Evolutionary conservation across 2,888 invertebrate genomes (phyloP), one percentile per base, ranked within the genome.

Genomic region (Portevinia maculata): DNA sequence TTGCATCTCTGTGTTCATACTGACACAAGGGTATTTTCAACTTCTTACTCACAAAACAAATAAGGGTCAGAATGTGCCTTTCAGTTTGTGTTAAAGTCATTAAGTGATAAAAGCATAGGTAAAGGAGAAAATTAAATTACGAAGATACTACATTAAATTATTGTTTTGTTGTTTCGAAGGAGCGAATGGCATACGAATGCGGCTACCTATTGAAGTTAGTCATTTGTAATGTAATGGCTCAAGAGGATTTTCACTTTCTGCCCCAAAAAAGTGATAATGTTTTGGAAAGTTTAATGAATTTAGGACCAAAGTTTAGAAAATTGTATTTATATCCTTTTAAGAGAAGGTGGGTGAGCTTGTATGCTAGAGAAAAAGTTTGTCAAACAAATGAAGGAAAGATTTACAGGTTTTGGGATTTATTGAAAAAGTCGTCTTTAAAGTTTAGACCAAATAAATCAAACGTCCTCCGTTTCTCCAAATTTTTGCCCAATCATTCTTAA

Each of bases 41-140:
- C 57, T 78, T 78, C 71, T 52, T 41, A 52, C 34, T 52, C 30
- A 34, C 52, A 65, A 78, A 78, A 71, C 78, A 78, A 78, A 78
- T 78, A 78, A 78, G 71, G 76, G 78, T 78, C 78, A 78, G 50
- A 48, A 70, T 69, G 55, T 64, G 41, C 57, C 46, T 62, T 75
- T 57, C 37, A 41, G 5, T 48, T 57, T 62, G 37, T 41, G 55
- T 60, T 65, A 65, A 71, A 78, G 78, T 65, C 78, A 71, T 78
- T 71, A 71, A 78, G 78, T 78, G 71, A 65, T 71, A 78, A 71
- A 78, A 71, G 71, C 71, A 59, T 78, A 78, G 78, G 78, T 78
- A 78, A 71, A 78, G 71, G 37, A 71, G 64, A 32, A 71, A 71
- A 78, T 78, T 65, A 65, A 78, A 78, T 78, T 71, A 78, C 57